Percentiles rank a stretch among this genome's conserved stretches.
These are phyloP conservation scores for Dasypogon diadema DNA, from an alignment of 2,888 invertebrate genomes.

Conservation along the genomic window DNA sequence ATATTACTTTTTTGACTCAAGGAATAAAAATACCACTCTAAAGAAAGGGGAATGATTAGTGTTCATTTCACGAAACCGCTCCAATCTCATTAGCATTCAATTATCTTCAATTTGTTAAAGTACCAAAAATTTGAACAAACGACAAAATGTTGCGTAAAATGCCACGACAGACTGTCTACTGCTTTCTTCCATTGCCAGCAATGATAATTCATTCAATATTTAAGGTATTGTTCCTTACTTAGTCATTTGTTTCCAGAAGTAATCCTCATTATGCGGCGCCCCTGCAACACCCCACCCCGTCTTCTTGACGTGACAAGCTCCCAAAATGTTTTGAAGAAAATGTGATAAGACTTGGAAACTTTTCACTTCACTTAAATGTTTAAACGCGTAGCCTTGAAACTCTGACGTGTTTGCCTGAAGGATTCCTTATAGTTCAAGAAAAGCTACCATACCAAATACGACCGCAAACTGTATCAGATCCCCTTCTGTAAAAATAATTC, in stretches of 20 bases:
- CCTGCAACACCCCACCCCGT: constrained; percentile 5
- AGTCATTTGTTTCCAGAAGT: constrained; percentile 7
- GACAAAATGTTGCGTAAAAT: background rate
- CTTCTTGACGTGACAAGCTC: constrained; percentile 39
- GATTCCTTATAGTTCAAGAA: background rate
- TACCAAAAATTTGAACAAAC: too few species aligned
- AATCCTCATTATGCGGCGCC: constrained; percentile 6
- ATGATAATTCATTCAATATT: constrained; percentile 10
- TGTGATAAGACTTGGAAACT: constrained; percentile 53
- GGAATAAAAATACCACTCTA: too few species aligned
- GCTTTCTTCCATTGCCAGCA: background rate
- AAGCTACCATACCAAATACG: constrained; percentile 2
- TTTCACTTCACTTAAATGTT: constrained; percentile 51
- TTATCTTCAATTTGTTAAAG: background rate
- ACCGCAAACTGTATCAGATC: background rate
- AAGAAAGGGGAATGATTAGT: too few species aligned
- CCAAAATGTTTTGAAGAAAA: constrained; percentile 36
- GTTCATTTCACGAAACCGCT: too few species aligned
- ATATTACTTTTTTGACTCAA: too few species aligned
- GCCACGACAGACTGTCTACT: background rate
- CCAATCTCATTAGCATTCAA: background rate
- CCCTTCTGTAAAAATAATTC: background rate
- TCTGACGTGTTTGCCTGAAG: constrained; percentile 46
- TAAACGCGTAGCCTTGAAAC: constrained; percentile 49
- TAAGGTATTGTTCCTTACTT: constrained; percentile 6